These are phyloP conservation scores for Numida meleagris DNA, from an alignment of 2,113 vertebrate genomes.

Conservation along the genomic window DNA sequence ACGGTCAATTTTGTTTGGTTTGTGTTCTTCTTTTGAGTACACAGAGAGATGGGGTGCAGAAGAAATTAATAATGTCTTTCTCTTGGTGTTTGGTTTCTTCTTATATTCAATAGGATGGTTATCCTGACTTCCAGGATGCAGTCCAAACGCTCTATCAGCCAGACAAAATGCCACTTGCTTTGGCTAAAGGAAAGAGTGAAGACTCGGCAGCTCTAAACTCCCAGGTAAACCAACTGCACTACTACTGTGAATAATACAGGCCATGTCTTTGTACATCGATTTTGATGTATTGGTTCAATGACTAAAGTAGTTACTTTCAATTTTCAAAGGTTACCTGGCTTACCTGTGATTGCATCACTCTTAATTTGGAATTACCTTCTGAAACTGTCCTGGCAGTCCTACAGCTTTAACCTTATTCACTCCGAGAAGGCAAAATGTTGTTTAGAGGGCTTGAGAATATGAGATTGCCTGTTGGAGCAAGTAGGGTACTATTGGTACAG, in stretches of 20 bases:
- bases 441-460: background rate
- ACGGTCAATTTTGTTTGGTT: background rate
- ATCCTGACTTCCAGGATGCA: constrained; percentile 92
- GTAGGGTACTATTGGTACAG: constrained; percentile 36
- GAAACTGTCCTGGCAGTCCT: background rate
- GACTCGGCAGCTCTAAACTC: constrained; percentile 86
- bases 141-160: constrained; percentile 90
- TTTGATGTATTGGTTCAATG: constrained; percentile 21
- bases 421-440: background rate
- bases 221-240: constrained; percentile 79
- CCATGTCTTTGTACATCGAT: background rate
- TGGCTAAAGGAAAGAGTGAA: constrained; percentile 91
- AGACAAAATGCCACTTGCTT: constrained; percentile 86
- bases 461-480: constrained; percentile 8
- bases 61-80: background rate
- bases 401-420: constrained; percentile 11
- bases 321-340: constrained; percentile 34
- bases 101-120: constrained; percentile 84
- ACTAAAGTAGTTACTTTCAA: background rate
- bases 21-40: background rate
- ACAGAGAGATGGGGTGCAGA: background rate
- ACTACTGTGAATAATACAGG: background rate
- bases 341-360: background rate
- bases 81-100: constrained; percentile 37
- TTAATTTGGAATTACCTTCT: constrained; percentile 27